Base-by-base conservation (phyloP, 2,797 vertebrate genomes). In the Telmatherina bonti region DNA sequence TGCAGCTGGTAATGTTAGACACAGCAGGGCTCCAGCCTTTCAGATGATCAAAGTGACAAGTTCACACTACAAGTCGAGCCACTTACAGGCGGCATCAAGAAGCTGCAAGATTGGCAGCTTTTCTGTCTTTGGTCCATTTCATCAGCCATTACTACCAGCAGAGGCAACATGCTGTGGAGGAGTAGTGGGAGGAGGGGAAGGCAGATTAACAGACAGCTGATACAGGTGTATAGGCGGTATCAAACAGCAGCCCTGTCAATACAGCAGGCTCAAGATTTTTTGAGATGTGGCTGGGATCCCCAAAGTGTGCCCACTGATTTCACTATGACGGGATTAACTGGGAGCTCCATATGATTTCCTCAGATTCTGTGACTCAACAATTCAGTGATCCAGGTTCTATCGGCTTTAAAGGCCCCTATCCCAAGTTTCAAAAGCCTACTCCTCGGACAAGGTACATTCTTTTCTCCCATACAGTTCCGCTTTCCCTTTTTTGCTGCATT, bases 341-440 rank as follows among this genome's bases (percentile, higher is more conserved):
- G 80, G 71, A 87, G 92, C 91, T 84, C 85, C 66, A 60, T 73
- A 89, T 90, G 88, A 94, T 91, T 93, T 91, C 78, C 89, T 78
- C 90, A 91, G 91, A 94, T 93, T 94, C 90, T 89, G 92, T 90
- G 90, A 94, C 91, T 94, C 92, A 91, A 93, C 93, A 94, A 92
- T 94, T 93, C 90, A 74, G 85, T 92, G 91, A 94, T 94, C 91
- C 90, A 89, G 91, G 67, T 88, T 92, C 83, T 89, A 87, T 89
- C 89, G 75, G 92, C 92, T 94, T 94, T 92, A 82, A 83, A 82
- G 86, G 82, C 85, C 88, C 88, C 92, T 86, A 90, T 92, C 90
- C 89, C 83, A 81, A 89, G 83, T 91, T 93, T 89, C 87, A 89
- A 91, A 93, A 85, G 93, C 89, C 86, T 90, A 90, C 89, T 89